A percentile compares a stretch with the other conserved stretches of the same genome.
phyloP scores from a whole-genome alignment of 2,113 vertebrate species.

The Ceratotherium simum region DNA sequence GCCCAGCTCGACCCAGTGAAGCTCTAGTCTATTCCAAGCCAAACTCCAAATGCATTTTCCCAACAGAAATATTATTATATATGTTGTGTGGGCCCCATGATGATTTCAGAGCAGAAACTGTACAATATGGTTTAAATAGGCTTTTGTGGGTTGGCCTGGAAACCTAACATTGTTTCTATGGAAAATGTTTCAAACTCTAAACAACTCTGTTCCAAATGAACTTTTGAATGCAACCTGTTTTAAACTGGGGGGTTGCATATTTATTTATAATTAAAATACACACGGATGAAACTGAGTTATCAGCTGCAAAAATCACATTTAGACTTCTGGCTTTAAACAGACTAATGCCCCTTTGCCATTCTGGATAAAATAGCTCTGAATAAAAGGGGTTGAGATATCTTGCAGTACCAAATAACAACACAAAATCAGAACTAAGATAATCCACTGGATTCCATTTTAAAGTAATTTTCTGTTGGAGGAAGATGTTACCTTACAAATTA shows the following conservation, averaged over 20 bases:
- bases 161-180: conserved; percentile 84
- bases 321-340: conserved; percentile 21
- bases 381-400: neutral
- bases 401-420: neutral
- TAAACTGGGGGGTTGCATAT: conserved; percentile 60
- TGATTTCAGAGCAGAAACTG: conserved; percentile 82
- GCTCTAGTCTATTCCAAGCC: conserved; percentile 57
- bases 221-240: conserved; percentile 80
- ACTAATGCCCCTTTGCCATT: conserved; percentile 4
- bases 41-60: conserved; percentile 63
- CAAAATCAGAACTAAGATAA: conserved; percentile 5
- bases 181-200: conserved; percentile 80
- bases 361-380: conserved; percentile 32
- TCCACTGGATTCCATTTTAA: neutral
- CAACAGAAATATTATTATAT: conserved; percentile 78
- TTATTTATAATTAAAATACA: conserved; percentile 76
- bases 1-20: conserved; percentile 24
- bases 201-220: conserved; percentile 77
- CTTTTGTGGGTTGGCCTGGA: conserved; percentile 83
- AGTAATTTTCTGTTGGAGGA: conserved; percentile 11
- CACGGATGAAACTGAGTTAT: conserved; percentile 60
- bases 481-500: conserved; percentile 19
- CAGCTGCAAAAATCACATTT: conserved; percentile 61
- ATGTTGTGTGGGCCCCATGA: conserved; percentile 79
- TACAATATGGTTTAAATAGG: conserved; percentile 81